Conservation (phyloP, 2,797 vertebrate species). For the Iguana delicatissima region DNA sequence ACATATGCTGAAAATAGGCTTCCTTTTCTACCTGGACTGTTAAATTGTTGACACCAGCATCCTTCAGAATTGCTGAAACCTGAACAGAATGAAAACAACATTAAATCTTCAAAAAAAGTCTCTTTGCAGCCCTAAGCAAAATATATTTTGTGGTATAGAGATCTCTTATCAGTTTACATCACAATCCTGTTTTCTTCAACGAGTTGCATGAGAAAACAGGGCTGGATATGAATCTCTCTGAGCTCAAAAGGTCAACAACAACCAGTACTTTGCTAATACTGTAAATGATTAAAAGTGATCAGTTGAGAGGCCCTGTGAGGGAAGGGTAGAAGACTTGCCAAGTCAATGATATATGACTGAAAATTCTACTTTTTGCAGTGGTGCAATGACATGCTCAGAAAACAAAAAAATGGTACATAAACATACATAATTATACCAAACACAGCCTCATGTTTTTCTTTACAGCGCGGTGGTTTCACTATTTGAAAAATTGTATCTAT, state of each 20-base stretch:
- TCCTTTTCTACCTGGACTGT: conserved; percentile 98
- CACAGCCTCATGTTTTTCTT: neutral
- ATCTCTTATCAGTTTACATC: neutral
- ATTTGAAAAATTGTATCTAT: no score
- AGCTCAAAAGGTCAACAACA: neutral
- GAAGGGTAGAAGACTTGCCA: neutral
- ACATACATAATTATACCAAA: neutral
- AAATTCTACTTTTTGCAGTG: neutral
- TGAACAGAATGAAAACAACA: conserved; percentile 62
- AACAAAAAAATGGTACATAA: neutral
- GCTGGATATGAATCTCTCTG: neutral
- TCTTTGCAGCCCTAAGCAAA: neutral
- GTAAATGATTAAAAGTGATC: neutral
- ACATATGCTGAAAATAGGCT: conserved; percentile 98
- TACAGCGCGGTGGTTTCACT: no score
- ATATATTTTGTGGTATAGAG: neutral
- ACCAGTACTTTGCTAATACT: neutral
- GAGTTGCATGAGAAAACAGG: neutral
- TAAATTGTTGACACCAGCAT: conserved; percentile 94
- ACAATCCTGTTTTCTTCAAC: neutral
- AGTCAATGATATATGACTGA: neutral
- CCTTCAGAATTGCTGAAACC: conserved; percentile 94
- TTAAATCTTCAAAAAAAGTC: neutral
- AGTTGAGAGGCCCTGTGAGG: neutral
- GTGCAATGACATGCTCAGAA: neutral